These are phyloP conservation scores for Drosophila niveifrons DNA, from an alignment of 2,888 invertebrate species.

Conservation along the genomic window DNA sequence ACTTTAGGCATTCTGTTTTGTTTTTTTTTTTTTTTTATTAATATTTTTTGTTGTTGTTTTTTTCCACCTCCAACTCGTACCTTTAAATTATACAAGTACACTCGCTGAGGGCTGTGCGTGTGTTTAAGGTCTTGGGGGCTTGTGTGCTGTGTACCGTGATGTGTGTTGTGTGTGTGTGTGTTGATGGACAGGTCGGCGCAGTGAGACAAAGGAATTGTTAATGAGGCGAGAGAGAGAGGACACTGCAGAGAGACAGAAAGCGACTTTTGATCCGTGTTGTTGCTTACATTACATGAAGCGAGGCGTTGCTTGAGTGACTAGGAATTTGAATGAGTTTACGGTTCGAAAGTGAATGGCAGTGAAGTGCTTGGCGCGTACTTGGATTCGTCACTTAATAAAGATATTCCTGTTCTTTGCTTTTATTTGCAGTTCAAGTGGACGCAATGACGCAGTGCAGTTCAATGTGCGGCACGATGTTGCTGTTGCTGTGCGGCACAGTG, in stretches of 20 bases:
- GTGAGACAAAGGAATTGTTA: conserved; percentile 75
- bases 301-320: conserved; percentile 57
- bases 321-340: conserved; percentile 66
- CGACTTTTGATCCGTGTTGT: conserved; percentile 69
- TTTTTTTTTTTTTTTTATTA: conserved; percentile 1
- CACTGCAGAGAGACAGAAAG: conserved; percentile 13
- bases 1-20: conserved; percentile 21
- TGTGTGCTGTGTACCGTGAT: not conserved
- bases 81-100: conserved; percentile 20
- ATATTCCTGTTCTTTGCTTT: conserved; percentile 32
- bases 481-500: conserved; percentile 51
- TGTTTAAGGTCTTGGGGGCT: conserved; percentile 12
- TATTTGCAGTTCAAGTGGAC: conserved; percentile 50
- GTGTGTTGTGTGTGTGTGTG: not conserved
- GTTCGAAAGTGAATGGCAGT: conserved; percentile 65
- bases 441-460: conserved; percentile 30
- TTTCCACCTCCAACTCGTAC: conserved; percentile 17
- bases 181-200: conserved; percentile 66
- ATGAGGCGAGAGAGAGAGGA: conserved; percentile 56
- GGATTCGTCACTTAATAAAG: conserved; percentile 67
- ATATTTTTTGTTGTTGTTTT: not conserved
- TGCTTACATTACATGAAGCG: conserved; percentile 71
- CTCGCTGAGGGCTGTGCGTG: conserved; percentile 7
- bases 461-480: conserved; percentile 20
- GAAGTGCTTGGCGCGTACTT: conserved; percentile 16